A percentile compares a stretch with the other conserved stretches of the same genome.
These are phyloP conservation scores for Allenopithecus nigroviridis DNA, from an alignment of 2,797 vertebrate genomes.

Conservation along the genomic window DNA sequence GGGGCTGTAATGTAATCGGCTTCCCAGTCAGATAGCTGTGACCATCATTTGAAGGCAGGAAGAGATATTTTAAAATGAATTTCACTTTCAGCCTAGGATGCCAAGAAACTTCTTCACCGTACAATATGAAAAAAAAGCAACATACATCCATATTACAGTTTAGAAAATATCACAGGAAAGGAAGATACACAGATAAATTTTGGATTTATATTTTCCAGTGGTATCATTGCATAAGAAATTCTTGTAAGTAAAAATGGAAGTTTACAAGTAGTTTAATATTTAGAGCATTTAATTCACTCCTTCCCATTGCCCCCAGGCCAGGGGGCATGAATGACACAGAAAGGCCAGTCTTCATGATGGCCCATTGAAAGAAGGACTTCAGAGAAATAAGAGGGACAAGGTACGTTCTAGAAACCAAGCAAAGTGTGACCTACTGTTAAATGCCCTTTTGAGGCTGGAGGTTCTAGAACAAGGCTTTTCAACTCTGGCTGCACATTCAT, in stretches of 20 bases:
- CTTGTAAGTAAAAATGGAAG: slow-evolving; percentile 12
- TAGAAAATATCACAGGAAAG: slow-evolving; percentile 6
- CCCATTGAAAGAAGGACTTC: background rate
- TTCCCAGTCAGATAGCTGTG: slow-evolving; percentile 1
- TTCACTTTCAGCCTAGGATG: background rate
- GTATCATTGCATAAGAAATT: background rate
- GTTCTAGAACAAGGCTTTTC: background rate
- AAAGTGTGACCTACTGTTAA: background rate
- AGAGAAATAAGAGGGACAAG: background rate
- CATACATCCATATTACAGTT: background rate
- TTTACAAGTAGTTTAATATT: background rate
- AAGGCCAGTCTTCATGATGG: background rate
- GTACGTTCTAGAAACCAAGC: background rate
- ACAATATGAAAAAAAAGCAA: slow-evolving; percentile 11
- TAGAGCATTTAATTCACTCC: background rate
- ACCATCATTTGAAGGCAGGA: slow-evolving; percentile 32
- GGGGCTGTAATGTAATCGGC: background rate
- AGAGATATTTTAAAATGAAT: slow-evolving; percentile 42
- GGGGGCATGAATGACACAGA: background rate
- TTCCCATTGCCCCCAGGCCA: background rate
- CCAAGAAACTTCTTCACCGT: slow-evolving; percentile 12
- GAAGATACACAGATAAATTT: background rate
- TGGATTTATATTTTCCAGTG: background rate
- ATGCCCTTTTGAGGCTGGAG: background rate
- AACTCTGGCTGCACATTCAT: background rate